These are phyloP conservation scores for Calameuta pallipes DNA, from an alignment of 2,888 invertebrate species.

Conservation along the genomic window DNA sequence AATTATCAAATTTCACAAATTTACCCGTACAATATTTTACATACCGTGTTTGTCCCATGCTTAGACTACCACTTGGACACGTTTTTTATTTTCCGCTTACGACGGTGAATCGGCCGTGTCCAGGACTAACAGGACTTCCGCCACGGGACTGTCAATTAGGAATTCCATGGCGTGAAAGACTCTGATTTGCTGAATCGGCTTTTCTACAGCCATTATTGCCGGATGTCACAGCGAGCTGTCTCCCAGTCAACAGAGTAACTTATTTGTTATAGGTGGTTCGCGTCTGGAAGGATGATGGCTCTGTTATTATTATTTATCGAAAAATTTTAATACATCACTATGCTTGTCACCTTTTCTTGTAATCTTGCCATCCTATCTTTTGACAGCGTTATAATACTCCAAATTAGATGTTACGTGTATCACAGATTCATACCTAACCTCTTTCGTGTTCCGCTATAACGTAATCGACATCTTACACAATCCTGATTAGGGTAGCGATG, in stretches of 20 bases:
- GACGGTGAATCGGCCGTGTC: neutral
- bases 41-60: neutral
- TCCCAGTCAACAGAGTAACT: neutral
- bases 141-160: slow-evolving; percentile 52
- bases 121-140: neutral
- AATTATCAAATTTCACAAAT: neutral
- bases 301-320: neutral
- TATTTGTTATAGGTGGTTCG: neutral
- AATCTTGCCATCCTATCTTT: neutral
- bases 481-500: slow-evolving; percentile 38
- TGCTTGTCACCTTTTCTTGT: neutral
- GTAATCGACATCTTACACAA: neutral
- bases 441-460: neutral
- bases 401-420: neutral
- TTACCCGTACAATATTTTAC: neutral
- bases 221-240: slow-evolving; percentile 38
- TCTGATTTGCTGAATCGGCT: slow-evolving; percentile 57
- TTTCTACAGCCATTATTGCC: slow-evolving; percentile 40
- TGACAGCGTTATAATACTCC: neutral
- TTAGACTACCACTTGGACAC: neutral
- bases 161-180: slow-evolving; percentile 31
- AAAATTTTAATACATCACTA: neutral
- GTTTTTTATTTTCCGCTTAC: neutral
- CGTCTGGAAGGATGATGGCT: neutral
- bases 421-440: neutral